Conservation (phyloP, 2,888 invertebrate genomes). For the Oscheius sp. region DNA sequence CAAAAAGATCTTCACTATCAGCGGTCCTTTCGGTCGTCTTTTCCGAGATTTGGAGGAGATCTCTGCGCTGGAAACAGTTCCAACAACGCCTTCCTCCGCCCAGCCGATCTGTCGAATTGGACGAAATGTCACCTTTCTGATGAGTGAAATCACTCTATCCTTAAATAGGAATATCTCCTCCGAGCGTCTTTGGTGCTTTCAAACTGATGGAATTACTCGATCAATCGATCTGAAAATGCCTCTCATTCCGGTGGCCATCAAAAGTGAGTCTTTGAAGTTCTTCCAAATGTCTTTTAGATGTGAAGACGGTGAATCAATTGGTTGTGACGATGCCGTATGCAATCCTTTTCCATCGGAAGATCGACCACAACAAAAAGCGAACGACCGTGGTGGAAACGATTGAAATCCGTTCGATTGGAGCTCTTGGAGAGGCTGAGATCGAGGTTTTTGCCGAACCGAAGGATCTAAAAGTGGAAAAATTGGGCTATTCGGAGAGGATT, state of each 20-base stretch:
- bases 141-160: background rate
- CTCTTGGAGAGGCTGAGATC: background rate
- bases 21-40: background rate
- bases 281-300: no score
- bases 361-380: background rate
- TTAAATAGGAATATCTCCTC: background rate
- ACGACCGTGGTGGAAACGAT: slow-evolving; percentile 1
- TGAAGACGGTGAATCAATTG: background rate
- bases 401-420: background rate
- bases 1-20: slow-evolving; percentile 1
- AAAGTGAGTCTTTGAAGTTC: background rate
- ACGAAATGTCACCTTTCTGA: background rate
- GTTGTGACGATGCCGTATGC: background rate
- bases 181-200: slow-evolving; percentile 7
- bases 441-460: slow-evolving; percentile 12
- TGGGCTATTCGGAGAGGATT: slow-evolving; percentile 5
- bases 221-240: slow-evolving; percentile 4
- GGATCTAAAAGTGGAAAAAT: slow-evolving; percentile 4
- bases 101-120: background rate
- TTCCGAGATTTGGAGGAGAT: background rate
- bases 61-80: background rate
- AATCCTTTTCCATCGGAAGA: background rate
- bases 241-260: background rate
- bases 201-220: background rate
- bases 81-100: background rate